Percentiles rank a stretch among this genome's conserved stretches.
phyloP scores from a whole-genome alignment of 2,113 vertebrate species.

The Mobula birostris region DNA sequence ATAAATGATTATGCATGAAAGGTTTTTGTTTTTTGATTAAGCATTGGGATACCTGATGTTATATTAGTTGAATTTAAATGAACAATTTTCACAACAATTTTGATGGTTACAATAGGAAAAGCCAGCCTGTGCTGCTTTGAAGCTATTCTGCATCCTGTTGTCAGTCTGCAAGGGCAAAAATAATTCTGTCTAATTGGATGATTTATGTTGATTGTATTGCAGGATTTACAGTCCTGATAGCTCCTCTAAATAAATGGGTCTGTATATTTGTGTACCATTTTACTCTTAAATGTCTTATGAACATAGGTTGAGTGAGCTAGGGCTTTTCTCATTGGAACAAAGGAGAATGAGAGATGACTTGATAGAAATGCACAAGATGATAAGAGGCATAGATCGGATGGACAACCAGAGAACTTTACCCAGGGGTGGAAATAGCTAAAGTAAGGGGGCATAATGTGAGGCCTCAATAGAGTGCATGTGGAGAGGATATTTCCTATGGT shows the following conservation, averaged over 20 bases:
- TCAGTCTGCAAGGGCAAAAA: too few relatives aligned
- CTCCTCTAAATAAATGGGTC: background rate
- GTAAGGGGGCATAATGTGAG: too few relatives aligned
- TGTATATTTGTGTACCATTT: background rate
- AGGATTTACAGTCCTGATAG: background rate
- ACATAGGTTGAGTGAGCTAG: too few relatives aligned
- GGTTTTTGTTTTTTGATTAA: background rate
- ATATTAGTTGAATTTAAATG: background rate
- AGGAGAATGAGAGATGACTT: too few relatives aligned
- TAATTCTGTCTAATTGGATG: background rate
- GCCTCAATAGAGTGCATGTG: too few relatives aligned
- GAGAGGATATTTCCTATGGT: too few relatives aligned
- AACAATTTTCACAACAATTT: background rate
- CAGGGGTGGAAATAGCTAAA: too few relatives aligned
- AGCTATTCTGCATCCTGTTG: background rate
- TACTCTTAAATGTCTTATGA: background rate
- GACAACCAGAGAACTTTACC: too few relatives aligned
- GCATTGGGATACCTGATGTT: background rate
- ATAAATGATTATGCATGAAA: background rate
- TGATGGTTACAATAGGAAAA: background rate
- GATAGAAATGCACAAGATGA: too few relatives aligned
- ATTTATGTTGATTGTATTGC: background rate
- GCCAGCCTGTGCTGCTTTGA: background rate
- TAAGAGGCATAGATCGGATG: too few relatives aligned
- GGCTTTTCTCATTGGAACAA: too few relatives aligned